These are phyloP conservation scores for Pararge aegeria DNA, from an alignment of 1,140 invertebrate genomes.

Conservation along the genomic window DNA sequence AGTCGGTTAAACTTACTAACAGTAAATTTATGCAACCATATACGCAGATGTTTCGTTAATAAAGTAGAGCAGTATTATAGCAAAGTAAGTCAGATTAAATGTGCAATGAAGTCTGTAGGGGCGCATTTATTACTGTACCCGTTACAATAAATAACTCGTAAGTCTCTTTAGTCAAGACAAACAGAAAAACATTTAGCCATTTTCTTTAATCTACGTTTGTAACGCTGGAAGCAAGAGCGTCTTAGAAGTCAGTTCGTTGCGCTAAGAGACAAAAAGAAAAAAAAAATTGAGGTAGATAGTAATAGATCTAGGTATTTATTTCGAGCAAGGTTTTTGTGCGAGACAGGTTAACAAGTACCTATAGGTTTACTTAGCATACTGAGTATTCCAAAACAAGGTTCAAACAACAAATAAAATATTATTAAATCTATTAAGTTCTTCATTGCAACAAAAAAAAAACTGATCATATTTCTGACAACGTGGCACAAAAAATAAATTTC, in stretches of 20 bases:
- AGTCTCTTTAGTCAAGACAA: conserved; percentile 21
- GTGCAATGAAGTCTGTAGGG: conserved; percentile 6
- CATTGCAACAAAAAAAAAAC: too few species aligned
- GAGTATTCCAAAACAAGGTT: too few species aligned
- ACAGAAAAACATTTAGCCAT: conserved; percentile 50
- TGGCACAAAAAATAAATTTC: too few species aligned
- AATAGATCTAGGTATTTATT: conserved; percentile 44
- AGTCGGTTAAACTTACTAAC: too few species aligned
- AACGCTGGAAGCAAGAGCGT: conserved; percentile 41
- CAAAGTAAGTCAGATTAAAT: background rate
- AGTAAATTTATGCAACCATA: too few species aligned
- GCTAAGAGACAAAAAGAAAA: conserved; percentile 48
- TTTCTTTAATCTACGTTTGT: conserved; percentile 46
- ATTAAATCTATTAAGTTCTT: too few species aligned
- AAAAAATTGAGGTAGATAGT: conserved; percentile 33
- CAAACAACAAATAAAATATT: too few species aligned
- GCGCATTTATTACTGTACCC: conserved; percentile 8
- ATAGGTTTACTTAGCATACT: too few species aligned
- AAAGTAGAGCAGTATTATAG: background rate
- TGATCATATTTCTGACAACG: too few species aligned
- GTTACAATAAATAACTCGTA: conserved; percentile 25
- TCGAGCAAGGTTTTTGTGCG: background rate
- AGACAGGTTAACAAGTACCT: too few species aligned
- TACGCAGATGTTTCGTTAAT: background rate
- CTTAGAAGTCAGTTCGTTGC: conserved; percentile 37